Percentiles rank a stretch among this genome's conserved stretches.
Conservation (phyloP, 2,888 invertebrate genomes). For the Parnassius glacialis region DNA sequence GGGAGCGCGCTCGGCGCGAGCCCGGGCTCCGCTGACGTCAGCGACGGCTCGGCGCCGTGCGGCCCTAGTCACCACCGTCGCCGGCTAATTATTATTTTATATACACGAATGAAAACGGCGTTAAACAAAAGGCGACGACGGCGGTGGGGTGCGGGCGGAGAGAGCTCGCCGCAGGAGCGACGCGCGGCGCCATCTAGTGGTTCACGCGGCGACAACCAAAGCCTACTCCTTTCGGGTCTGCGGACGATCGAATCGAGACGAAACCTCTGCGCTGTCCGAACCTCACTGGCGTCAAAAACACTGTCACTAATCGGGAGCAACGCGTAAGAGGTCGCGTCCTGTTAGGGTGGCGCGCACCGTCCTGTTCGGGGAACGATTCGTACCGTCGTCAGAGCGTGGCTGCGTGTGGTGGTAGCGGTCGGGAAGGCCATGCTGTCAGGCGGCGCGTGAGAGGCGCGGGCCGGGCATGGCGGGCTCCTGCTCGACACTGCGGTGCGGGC, state of each 20-base stretch:
- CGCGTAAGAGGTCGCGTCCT: conserved; percentile 28
- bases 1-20: conserved; percentile 59
- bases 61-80: conserved; percentile 68
- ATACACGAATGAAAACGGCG: conserved; percentile 63
- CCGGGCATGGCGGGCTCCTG: conserved; percentile 79
- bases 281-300: conserved; percentile 61
- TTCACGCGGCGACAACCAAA: conserved; percentile 72
- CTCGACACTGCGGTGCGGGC: conserved; percentile 80
- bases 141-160: conserved; percentile 72
- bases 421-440: conserved; percentile 80
- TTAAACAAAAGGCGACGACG: conserved; percentile 73
- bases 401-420: conserved; percentile 80
- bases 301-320: conserved; percentile 60
- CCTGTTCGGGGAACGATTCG: conserved; percentile 39
- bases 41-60: conserved; percentile 74
- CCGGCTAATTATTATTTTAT: conserved; percentile 76
- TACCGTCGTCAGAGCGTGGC: conserved; percentile 81
- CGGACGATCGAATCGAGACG: conserved; percentile 78
- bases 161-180: conserved; percentile 79
- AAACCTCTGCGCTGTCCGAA: conserved; percentile 56
- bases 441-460: conserved; percentile 78
- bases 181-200: conserved; percentile 76
- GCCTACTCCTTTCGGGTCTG: conserved; percentile 70
- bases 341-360: conserved; percentile 1
- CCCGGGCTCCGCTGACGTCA: conserved; percentile 77